Base-by-base conservation (phyloP, 2,113 vertebrate species). In the Tricholaema leucomelas region DNA sequence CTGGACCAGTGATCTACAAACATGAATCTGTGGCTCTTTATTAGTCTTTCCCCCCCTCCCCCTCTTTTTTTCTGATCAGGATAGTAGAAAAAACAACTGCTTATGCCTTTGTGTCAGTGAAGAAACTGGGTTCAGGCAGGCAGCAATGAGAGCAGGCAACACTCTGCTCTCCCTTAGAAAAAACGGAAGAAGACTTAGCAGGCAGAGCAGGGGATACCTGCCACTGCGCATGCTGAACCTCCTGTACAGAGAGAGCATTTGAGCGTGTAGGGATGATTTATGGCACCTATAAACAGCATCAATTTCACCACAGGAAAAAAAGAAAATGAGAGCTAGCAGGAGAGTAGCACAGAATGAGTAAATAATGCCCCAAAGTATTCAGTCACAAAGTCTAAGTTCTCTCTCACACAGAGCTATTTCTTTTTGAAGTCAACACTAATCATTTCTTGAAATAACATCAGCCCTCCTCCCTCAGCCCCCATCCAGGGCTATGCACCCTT, bases 371-470 rank as follows among this genome's bases (percentile, higher is more conserved):
- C 9, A 14, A 71, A 73, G 36, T 30, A 48, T 30, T 55, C 70
- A 50, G 70, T 74, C 79, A 85, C 85, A 93, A 88, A 76, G 72
- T 78, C 73, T 50, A 78, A 83, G 61, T 27, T 56, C 81, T 88
- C 31, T 91, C 65, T 12, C 11, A 36, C 36, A 59, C 3, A 19
- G 35, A 81, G 33, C 19, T 70, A 2, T 44, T 38, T 80, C 67
- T 74, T 61, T 83, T 36, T 81, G 20, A 88, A 65, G 23, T 33
- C 78, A 81, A 6, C n/a, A 44, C 55, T 35, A 91, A 73, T 35
- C 59, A 66, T 33, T 72, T 85, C 60, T 69, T 80, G 80, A 91
- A 89, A 87, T 89, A 91, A 82, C 82, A 81, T 48, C 71, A 74
- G 66, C 35, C 58, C 63, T 66, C n/a, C 78, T 35, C 25, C 28